phyloP scores from a whole-genome alignment of 2,888 invertebrate genomes.

The Odontothrips loti region DNA sequence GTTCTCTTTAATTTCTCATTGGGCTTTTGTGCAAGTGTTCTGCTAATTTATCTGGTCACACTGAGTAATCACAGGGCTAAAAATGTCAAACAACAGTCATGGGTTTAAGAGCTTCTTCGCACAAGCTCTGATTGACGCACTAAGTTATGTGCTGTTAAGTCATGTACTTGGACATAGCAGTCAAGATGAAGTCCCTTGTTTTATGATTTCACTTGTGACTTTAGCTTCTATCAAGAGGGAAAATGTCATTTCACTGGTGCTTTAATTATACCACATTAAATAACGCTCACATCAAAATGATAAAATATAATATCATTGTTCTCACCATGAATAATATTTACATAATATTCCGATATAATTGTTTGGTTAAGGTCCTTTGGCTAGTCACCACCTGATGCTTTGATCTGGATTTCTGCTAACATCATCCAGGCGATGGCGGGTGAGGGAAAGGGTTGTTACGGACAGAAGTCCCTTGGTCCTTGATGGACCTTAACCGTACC shows the following conservation, averaged over 20 bases:
- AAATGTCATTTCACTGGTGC: conserved; percentile 12
- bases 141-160: background rate
- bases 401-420: too few species aligned
- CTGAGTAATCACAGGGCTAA: background rate
- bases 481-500: too few species aligned
- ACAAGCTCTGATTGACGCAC: background rate
- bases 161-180: background rate
- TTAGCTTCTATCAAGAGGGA: background rate
- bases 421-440: too few species aligned
- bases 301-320: conserved; percentile 4
- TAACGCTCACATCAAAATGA: background rate
- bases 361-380: too few species aligned
- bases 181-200: background rate
- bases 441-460: too few species aligned
- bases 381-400: too few species aligned
- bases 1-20: too few species aligned
- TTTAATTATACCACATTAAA: conserved; percentile 9
- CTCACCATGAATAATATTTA: background rate
- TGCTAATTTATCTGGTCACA: background rate
- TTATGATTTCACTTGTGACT: background rate
- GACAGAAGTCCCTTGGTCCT: too few species aligned
- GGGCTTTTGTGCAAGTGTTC: too few species aligned
- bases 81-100: background rate
- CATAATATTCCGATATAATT: background rate
- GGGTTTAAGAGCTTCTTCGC: too few species aligned